Percentiles rank a stretch among this genome's conserved stretches.
phyloP scores from a whole-genome alignment of 2,797 vertebrate genomes.

The Echiichthys vipera region DNA sequence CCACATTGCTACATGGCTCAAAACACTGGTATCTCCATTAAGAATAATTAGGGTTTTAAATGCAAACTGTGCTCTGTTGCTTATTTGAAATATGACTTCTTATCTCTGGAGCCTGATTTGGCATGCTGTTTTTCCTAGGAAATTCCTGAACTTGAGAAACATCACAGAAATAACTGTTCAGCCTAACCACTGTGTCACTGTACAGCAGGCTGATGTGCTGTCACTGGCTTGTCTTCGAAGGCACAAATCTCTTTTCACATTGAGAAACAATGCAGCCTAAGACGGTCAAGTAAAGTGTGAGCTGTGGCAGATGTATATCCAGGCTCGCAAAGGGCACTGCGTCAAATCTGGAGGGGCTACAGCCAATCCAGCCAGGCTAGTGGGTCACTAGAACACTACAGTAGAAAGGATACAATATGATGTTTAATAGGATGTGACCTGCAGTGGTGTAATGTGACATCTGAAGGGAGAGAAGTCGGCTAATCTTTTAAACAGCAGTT shows the following conservation, averaged over 20 bases:
- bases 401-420: neutral
- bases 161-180: neutral
- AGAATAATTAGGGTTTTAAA: neutral
- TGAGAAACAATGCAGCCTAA: constrained; percentile 19
- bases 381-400: constrained; percentile 37
- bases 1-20: neutral
- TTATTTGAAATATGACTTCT: neutral
- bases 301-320: constrained; percentile 26
- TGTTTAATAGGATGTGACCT: constrained; percentile 23
- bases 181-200: neutral
- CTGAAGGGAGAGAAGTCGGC: neutral
- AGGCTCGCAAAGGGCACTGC: constrained; percentile 1
- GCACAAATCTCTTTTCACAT: constrained; percentile 9
- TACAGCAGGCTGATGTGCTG: constrained; percentile 2
- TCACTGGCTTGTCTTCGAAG: neutral
- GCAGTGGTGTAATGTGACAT: constrained; percentile 14
- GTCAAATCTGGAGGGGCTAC: constrained; percentile 5
- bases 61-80: neutral
- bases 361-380: constrained; percentile 3
- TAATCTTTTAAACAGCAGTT: neutral
- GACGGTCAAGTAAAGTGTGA: constrained; percentile 9
- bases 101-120: neutral
- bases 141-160: constrained; percentile 1
- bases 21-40: neutral
- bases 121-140: neutral